Conservation (phyloP, 2,888 invertebrate species). For the Pseudeuparius sepicola region DNA sequence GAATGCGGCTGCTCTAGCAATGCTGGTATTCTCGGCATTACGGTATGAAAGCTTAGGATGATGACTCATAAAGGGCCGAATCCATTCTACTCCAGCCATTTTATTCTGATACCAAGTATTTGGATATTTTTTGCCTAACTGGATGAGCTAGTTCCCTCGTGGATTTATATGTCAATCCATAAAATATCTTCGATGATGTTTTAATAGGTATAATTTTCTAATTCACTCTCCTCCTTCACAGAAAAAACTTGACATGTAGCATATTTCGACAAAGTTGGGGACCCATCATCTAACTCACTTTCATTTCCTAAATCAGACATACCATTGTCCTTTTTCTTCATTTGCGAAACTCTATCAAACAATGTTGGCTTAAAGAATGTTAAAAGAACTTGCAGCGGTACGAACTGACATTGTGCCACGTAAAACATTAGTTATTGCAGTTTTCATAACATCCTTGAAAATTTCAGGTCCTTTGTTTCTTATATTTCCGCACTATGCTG, state of each 20-base stretch:
- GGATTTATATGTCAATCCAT: constrained; percentile 6
- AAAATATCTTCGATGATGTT: constrained; percentile 2
- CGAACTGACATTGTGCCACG: background rate
- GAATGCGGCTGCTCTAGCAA: constrained; percentile 16
- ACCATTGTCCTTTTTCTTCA: no score
- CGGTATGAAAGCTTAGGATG: constrained; percentile 14
- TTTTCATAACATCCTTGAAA: constrained; percentile 1
- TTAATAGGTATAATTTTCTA: constrained; percentile 3
- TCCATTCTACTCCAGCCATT: constrained; percentile 5
- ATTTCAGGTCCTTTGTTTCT: constrained; percentile 2
- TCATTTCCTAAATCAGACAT: constrained; percentile 9
- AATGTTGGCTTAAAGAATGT: no score
- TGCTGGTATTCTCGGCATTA: constrained; percentile 18
- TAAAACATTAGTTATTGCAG: background rate
- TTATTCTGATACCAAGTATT: background rate
- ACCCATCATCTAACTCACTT: background rate
- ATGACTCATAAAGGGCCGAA: background rate
- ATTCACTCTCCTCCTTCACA: constrained; percentile 5
- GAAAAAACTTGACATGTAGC: constrained; percentile 6
- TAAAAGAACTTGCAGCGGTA: background rate
- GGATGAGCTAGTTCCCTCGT: background rate
- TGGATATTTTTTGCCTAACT: background rate
- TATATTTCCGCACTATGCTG: background rate
- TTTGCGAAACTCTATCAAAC: no score
- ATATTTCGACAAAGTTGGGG: constrained; percentile 1